Percentiles rank a stretch among this genome's conserved stretches.
Evolutionary conservation across 2,888 invertebrate genomes (phyloP).

Genomic region (Lutraria lutraria): DNA sequence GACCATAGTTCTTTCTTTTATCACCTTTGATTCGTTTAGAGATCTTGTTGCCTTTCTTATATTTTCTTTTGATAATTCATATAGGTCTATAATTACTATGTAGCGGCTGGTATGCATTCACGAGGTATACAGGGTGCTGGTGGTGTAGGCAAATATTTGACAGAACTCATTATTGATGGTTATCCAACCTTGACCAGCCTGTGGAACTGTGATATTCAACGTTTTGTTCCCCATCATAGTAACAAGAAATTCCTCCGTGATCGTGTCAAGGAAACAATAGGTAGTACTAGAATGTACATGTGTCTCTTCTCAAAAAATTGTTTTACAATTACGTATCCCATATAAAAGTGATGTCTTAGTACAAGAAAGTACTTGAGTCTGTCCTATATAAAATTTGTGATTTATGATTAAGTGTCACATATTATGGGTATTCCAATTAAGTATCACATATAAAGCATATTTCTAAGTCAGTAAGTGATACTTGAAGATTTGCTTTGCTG

Average conservation of each 20-base stretch:
- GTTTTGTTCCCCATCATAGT: slow-evolving; percentile 93
- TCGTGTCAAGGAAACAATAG: slow-evolving; percentile 96
- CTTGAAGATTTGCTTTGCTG: too few relatives aligned
- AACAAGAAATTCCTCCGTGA: slow-evolving; percentile 96
- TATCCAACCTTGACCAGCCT: slow-evolving; percentile 92
- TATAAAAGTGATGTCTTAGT: too few relatives aligned
- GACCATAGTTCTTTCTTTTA: too few relatives aligned
- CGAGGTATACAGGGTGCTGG: slow-evolving; percentile 98
- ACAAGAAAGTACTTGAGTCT: too few relatives aligned
- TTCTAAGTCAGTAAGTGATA: too few relatives aligned
- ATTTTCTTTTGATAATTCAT: not conserved
- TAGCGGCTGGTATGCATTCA: slow-evolving; percentile 98
- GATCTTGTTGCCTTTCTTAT: too few relatives aligned
- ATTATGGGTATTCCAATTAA: too few relatives aligned
- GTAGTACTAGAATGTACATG: slow-evolving; percentile 87
- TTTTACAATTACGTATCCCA: not conserved
- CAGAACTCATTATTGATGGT: slow-evolving; percentile 94
- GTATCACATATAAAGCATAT: too few relatives aligned
- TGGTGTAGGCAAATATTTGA: slow-evolving; percentile 96
- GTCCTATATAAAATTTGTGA: too few relatives aligned
- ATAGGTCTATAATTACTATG: slow-evolving; percentile 94
- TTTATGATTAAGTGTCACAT: too few relatives aligned
- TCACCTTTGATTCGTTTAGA: too few relatives aligned
- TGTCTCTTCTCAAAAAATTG: not conserved
- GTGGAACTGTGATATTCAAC: slow-evolving; percentile 95